These are phyloP conservation scores for Reinhardtius hippoglossoides DNA, from an alignment of 2,113 vertebrate species.

Conservation along the genomic window DNA sequence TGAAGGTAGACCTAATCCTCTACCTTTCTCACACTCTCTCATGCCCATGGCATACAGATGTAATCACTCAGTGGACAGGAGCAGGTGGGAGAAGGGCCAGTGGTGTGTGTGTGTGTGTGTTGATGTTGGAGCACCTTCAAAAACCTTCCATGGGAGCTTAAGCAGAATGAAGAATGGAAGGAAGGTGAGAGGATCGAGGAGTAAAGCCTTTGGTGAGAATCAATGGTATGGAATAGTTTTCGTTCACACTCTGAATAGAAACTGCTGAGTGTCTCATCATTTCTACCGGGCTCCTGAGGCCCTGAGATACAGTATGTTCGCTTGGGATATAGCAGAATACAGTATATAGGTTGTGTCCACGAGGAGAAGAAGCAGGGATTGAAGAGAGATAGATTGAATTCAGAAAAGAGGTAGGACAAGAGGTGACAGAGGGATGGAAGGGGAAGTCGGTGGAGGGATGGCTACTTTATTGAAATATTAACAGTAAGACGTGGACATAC, in stretches of 20 bases:
- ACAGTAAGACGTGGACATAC: constrained; percentile 17
- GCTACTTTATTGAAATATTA: constrained; percentile 32
- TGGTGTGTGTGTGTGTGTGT: neutral
- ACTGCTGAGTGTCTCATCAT: constrained; percentile 35
- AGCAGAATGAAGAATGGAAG: constrained; percentile 28
- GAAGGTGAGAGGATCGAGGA: constrained; percentile 19
- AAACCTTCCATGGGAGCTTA: constrained; percentile 44
- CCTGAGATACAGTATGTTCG: constrained; percentile 2
- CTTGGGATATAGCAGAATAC: constrained; percentile 28
- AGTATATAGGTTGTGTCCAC: neutral
- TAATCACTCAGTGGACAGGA: constrained; percentile 56
- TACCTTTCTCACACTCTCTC: constrained; percentile 52
- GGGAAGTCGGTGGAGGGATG: neutral
- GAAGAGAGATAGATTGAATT: constrained; percentile 1
- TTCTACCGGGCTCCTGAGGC: constrained; percentile 18
- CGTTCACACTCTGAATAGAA: constrained; percentile 22
- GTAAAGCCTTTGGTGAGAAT: constrained; percentile 41
- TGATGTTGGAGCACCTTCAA: constrained; percentile 34
- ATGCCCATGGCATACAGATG: constrained; percentile 52
- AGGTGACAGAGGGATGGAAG: constrained; percentile 13
- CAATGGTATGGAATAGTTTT: constrained; percentile 26
- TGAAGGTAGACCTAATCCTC: constrained; percentile 43
- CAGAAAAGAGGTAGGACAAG: neutral
- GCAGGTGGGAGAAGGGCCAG: constrained; percentile 34
- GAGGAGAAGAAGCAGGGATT: constrained; percentile 11